A percentile compares a stretch with the other conserved stretches of the same genome.
Evolutionary conservation across 2,797 vertebrate genomes (phyloP).

Genomic region (Acanthornis magna): DNA sequence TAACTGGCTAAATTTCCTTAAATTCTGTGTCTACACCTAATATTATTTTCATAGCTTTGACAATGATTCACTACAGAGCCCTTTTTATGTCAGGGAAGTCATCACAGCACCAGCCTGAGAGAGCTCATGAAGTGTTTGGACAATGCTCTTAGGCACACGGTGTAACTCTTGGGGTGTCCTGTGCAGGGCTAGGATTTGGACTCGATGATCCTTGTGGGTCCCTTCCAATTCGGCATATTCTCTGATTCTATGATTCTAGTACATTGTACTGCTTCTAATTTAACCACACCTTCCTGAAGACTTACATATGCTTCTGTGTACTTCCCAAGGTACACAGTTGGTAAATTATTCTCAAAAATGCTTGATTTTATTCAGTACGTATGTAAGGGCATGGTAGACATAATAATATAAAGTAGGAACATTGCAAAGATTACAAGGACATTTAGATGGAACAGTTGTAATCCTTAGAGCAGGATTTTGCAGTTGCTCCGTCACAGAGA

Average conservation of each 20-base stretch:
- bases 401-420: not conserved
- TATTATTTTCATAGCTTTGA: not conserved
- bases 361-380: accelerated
- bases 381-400: not conserved
- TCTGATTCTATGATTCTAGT: not conserved
- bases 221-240: not conserved
- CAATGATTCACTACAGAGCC: not conserved
- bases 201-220: not conserved
- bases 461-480: not conserved
- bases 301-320: not conserved
- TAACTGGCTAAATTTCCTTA: not conserved
- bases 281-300: not conserved
- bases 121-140: not conserved
- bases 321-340: not conserved
- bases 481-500: not conserved
- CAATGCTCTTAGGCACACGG: not conserved
- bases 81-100: not conserved
- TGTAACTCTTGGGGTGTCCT: not conserved
- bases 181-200: not conserved
- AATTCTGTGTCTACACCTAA: not conserved
- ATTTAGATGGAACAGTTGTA: not conserved
- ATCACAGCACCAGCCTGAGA: too few relatives aligned
- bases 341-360: not conserved
- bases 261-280: not conserved
- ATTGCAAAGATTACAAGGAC: not conserved